Evolutionary conservation across 2,888 invertebrate species (phyloP).

Genomic region (Helleia helle): DNA sequence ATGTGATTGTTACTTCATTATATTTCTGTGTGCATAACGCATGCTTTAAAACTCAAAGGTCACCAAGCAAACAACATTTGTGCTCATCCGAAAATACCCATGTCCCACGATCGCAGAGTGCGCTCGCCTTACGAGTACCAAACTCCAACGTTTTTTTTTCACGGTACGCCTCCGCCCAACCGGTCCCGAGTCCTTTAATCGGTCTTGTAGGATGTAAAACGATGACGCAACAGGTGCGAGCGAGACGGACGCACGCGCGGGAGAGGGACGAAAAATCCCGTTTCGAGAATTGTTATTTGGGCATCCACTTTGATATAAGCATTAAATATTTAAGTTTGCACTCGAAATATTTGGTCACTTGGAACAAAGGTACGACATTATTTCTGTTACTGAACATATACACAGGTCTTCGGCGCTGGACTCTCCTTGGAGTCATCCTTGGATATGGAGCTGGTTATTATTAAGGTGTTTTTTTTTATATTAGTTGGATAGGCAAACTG

Average conservation of each 20-base stretch:
- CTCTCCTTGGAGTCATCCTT: not conserved
- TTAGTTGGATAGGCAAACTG: too few relatives aligned
- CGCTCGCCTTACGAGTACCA: not conserved
- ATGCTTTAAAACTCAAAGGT: not conserved
- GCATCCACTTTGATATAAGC: constrained; percentile 6
- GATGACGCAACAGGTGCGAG: constrained; percentile 2
- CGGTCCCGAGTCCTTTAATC: constrained; percentile 1
- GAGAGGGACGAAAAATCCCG: constrained; percentile 9
- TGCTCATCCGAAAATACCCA: not conserved
- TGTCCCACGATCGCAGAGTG: not conserved
- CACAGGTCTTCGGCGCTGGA: not conserved
- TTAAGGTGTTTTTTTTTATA: too few relatives aligned
- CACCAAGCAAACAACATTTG: not conserved
- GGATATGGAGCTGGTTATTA: too few relatives aligned
- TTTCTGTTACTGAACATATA: not conserved
- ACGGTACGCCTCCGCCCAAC: not conserved
- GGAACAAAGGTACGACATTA: too few relatives aligned
- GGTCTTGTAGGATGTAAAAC: not conserved
- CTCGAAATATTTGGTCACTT: too few relatives aligned
- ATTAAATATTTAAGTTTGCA: constrained; percentile 5
- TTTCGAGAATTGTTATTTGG: constrained; percentile 1
- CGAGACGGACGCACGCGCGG: not conserved
- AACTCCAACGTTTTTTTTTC: not conserved
- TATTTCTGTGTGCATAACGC: too few relatives aligned
- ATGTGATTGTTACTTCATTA: too few relatives aligned